Evolutionary conservation across 2,113 vertebrate genomes (phyloP).

Genomic region (Neotragus pygmaeus): DNA sequence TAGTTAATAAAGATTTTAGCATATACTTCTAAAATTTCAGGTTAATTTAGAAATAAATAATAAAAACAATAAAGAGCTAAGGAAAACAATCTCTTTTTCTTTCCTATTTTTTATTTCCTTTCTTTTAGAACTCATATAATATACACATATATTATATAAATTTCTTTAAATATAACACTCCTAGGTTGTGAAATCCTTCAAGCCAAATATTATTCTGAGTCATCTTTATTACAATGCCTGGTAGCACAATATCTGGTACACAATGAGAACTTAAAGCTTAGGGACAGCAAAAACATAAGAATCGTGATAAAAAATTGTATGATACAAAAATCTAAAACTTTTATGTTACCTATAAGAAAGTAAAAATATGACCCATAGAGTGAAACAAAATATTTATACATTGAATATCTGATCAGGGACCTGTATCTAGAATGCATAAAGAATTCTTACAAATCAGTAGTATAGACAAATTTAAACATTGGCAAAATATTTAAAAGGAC

Average conservation of each 20-base stretch:
- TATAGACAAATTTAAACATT: not conserved
- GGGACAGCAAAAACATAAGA: not conserved
- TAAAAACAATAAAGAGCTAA: not conserved
- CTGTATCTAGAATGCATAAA: not conserved
- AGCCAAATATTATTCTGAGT: not conserved
- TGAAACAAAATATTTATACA: not conserved
- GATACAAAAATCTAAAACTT: not conserved
- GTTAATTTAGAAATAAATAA: not conserved
- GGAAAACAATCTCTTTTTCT: not conserved
- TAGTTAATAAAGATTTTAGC: not conserved
- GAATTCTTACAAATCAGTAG: not conserved
- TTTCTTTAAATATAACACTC: not conserved
- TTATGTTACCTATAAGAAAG: not conserved
- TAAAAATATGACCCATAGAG: not conserved
- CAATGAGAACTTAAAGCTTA: not conserved
- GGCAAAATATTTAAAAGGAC: not conserved
- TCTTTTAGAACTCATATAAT: not conserved
- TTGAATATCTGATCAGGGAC: not conserved
- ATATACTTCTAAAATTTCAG: not conserved
- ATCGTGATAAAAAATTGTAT: not conserved
- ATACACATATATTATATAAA: not conserved
- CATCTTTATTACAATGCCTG: not conserved
- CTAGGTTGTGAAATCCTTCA: not conserved
- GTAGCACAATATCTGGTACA: not conserved
- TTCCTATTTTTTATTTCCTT: not conserved